Evolutionary conservation across 2,113 vertebrate species (phyloP).

Genomic region (Bucco capensis): DNA sequence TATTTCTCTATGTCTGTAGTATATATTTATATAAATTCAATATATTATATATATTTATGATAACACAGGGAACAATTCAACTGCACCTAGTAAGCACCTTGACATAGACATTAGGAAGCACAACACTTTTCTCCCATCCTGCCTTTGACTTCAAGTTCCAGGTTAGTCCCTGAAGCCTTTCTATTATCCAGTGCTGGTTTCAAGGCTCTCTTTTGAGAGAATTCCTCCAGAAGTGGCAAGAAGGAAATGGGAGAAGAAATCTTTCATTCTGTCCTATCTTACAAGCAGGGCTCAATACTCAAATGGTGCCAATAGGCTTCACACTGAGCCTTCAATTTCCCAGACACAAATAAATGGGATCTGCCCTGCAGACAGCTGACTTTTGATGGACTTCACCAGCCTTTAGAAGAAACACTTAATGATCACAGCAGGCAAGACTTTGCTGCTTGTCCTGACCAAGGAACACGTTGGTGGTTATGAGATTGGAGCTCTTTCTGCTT

Average conservation of each 20-base stretch:
- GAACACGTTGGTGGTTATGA: background rate
- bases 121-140: background rate
- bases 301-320: background rate
- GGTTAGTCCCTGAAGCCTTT: background rate
- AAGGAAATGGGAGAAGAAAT: background rate
- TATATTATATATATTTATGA: too few relatives aligned
- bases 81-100: background rate
- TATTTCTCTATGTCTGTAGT: background rate
- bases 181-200: background rate
- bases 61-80: background rate
- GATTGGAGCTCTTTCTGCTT: background rate
- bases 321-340: background rate
- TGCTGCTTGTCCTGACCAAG: conserved; percentile 8
- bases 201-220: background rate
- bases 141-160: background rate
- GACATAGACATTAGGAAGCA: background rate
- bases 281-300: background rate
- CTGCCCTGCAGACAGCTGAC: background rate
- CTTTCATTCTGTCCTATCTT: background rate
- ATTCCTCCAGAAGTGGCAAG: background rate
- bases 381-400: background rate
- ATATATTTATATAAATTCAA: too few relatives aligned
- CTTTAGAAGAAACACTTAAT: conserved; percentile 14
- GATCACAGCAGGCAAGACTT: conserved; percentile 32
- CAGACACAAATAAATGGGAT: background rate